Base-by-base conservation (phyloP, 2,113 vertebrate genomes). In the Clarias magur region DNA sequence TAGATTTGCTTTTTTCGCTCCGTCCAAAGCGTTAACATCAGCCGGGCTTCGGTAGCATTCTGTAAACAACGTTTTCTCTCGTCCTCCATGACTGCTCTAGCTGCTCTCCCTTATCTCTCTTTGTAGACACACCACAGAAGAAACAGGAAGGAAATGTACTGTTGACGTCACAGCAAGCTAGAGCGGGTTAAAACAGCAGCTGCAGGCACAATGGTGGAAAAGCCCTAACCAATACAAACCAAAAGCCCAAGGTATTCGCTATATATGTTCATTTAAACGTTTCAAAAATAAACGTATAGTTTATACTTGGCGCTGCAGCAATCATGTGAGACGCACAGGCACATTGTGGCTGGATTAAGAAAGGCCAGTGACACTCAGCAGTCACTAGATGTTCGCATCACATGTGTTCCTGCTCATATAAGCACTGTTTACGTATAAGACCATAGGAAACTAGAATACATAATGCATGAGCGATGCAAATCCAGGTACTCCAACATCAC, bases 91-190 rank as follows among this genome's bases (percentile, higher is more conserved):
- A 73, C 81, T 84, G 80, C 88, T 83, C 89, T 91, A 68, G 78
- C 89, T 88, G 90, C 13, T 4, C 86, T 87, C 81, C 21, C 93
- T 95, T 95, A 94, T 94, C 94, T 91, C 30, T 81, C 81, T 88
- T 90, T 90, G 91, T 73, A 93, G 93, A 89, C 88, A 91, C 92
- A 91, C 91, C 88, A 90, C 93, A 93, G 85, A 88, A 90, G 92
- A 84, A 93, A 95, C 94, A 95, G 94, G 94, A 95, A 95, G 94
- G 94, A 95, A 95, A 91, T 83, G 81, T 90, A 90, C 92, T 90
- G 72, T 68, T 85, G 85, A 89, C 81, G 85, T 89, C 80, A 86
- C 85, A 10, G 81, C 65, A 70, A 76, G 75, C n/a, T 59, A 86
- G 73, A 86, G 88, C 65, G 85, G 76, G 88, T 89, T 90, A 87